phyloP scores from a whole-genome alignment of 2,797 vertebrate genomes.

The Cyprinella venusta region DNA sequence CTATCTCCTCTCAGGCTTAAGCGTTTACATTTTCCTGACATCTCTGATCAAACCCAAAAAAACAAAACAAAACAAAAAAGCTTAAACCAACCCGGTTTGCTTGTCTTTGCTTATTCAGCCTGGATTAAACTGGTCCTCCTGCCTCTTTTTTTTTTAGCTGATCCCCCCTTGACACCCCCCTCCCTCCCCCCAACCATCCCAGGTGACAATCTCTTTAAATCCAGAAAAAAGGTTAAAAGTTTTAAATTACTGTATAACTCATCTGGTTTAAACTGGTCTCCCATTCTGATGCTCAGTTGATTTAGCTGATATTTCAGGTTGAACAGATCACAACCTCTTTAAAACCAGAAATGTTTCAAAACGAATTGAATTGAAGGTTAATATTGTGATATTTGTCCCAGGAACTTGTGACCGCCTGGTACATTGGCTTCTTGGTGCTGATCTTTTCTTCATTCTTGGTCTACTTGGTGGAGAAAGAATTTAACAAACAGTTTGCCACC shows the following conservation, averaged over 20 bases:
- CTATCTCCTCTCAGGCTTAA: conserved; percentile 51
- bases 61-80: background rate
- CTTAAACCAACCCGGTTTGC: background rate
- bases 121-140: background rate
- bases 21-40: conserved; percentile 41
- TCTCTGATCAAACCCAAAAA: background rate
- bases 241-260: background rate
- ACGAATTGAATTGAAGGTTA: background rate
- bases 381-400: conserved; percentile 66
- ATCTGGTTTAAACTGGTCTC: background rate
- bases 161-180: too few species aligned
- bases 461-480: conserved; percentile 97
- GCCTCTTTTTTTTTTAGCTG: conserved; percentile 25
- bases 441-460: conserved; percentile 99
- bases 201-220: conserved; percentile 24
- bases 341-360: background rate
- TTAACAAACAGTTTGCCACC: conserved; percentile 93
- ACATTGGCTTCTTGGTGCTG: conserved; percentile 98
- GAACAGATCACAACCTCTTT: background rate
- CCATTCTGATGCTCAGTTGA: background rate
- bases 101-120: background rate
- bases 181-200: too few species aligned
- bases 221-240: too few species aligned
- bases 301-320: background rate
- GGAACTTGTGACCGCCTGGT: conserved; percentile 99